Evolutionary conservation across 2,797 vertebrate genomes (phyloP).

Genomic region (Eulemur rubriventer): DNA sequence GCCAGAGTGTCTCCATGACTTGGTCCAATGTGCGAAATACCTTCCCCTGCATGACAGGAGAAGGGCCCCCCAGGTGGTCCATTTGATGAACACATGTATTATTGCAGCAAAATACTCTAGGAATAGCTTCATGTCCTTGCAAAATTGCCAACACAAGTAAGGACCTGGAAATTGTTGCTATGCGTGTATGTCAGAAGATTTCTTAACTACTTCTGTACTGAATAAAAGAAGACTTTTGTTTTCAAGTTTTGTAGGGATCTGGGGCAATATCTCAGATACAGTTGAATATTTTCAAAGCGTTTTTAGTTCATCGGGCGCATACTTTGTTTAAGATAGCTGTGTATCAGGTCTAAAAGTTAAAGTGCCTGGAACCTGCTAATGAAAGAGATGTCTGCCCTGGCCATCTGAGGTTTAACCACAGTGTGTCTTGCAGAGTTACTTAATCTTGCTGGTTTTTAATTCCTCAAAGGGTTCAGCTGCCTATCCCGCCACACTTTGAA

Average conservation of each 20-base stretch:
- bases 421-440: background rate
- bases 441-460: background rate
- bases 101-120: background rate
- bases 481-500: background rate
- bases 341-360: background rate
- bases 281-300: background rate
- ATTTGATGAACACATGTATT: conserved; percentile 7
- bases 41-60: conserved; percentile 31
- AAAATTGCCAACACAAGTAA: conserved; percentile 45
- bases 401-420: background rate
- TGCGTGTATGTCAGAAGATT: background rate
- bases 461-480: fast-evolving
- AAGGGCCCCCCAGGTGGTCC: background rate
- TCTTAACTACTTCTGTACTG: conserved; percentile 57
- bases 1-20: conserved; percentile 34
- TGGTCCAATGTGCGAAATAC: background rate
- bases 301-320: background rate
- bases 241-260: background rate
- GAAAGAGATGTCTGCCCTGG: background rate
- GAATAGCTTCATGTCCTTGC: conserved; percentile 70
- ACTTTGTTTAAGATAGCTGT: background rate
- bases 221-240: background rate
- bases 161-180: conserved; percentile 69
- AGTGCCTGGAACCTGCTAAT: background rate
- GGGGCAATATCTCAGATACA: background rate